phyloP scores from a whole-genome alignment of 2,888 invertebrate species.

The Nebria brevicollis region DNA sequence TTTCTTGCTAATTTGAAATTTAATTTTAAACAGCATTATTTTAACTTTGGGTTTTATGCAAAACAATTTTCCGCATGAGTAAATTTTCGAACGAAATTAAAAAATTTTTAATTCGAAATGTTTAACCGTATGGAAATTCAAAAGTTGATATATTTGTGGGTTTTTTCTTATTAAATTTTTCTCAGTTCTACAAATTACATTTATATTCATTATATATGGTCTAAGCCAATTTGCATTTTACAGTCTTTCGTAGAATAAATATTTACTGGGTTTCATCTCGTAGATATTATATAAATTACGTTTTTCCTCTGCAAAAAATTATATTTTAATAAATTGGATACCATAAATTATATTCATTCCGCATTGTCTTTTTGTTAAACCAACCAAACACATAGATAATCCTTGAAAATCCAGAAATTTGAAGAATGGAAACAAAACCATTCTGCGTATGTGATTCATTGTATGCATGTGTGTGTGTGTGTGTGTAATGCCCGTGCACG shows the following conservation, averaged over 20 bases:
- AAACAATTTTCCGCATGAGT: conserved; percentile 31
- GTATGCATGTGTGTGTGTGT: neutral
- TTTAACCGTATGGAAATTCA: neutral
- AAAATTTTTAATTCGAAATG: neutral
- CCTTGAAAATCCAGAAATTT: neutral
- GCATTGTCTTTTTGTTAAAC: too few relatives aligned
- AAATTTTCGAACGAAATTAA: neutral
- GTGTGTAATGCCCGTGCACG: conserved; percentile 11
- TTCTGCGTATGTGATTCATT: neutral
- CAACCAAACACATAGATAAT: neutral
- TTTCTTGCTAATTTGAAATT: conserved; percentile 32
- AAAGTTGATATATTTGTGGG: neutral
- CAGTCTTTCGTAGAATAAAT: neutral
- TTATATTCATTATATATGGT: neutral
- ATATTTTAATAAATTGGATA: too few relatives aligned
- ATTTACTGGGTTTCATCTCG: too few relatives aligned
- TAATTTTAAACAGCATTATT: conserved; percentile 7
- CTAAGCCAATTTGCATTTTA: neutral
- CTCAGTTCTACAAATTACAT: neutral
- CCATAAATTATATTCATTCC: too few relatives aligned
- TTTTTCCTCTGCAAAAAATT: too few relatives aligned
- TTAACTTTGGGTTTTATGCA: conserved; percentile 17
- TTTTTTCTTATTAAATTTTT: neutral
- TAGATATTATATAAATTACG: too few relatives aligned
- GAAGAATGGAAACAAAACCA: neutral